These are phyloP conservation scores for Octodon degus DNA, from an alignment of 2,113 vertebrate species.

Conservation along the genomic window DNA sequence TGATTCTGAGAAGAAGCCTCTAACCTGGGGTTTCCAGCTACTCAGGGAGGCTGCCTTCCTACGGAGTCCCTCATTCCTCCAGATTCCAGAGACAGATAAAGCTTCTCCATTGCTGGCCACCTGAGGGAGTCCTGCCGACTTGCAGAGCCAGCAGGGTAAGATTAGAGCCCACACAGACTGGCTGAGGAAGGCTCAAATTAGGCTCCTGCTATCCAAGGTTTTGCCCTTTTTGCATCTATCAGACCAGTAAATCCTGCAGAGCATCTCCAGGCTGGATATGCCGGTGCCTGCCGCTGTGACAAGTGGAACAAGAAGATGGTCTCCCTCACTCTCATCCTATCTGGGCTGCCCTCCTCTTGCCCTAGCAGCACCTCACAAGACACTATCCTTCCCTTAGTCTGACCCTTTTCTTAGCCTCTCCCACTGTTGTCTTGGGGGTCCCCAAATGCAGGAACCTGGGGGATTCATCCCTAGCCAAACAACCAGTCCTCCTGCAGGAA, in stretches of 20 bases:
- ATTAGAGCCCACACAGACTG: neutral
- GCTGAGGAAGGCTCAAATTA: neutral
- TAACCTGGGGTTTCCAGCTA: neutral
- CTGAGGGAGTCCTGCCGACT: neutral
- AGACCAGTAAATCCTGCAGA: neutral
- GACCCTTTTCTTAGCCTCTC: neutral
- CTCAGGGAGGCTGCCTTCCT: neutral
- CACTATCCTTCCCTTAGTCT: neutral
- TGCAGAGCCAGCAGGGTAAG: neutral
- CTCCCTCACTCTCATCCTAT: neutral
- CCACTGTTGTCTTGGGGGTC: neutral
- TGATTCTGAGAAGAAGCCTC: neutral
- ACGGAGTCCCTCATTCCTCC: neutral
- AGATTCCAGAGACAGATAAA: neutral
- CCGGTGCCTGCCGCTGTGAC: neutral
- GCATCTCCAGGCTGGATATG: neutral
- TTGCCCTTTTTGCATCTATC: neutral
- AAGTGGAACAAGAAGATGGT: neutral
- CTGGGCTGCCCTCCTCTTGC: neutral
- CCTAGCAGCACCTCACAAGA: neutral
- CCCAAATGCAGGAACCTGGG: neutral
- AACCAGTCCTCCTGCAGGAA: neutral
- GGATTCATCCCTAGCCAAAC: neutral
- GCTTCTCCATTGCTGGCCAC: neutral
- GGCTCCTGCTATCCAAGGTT: neutral